Conservation (phyloP, 2,888 invertebrate genomes). For the Craniophora ligustri region DNA sequence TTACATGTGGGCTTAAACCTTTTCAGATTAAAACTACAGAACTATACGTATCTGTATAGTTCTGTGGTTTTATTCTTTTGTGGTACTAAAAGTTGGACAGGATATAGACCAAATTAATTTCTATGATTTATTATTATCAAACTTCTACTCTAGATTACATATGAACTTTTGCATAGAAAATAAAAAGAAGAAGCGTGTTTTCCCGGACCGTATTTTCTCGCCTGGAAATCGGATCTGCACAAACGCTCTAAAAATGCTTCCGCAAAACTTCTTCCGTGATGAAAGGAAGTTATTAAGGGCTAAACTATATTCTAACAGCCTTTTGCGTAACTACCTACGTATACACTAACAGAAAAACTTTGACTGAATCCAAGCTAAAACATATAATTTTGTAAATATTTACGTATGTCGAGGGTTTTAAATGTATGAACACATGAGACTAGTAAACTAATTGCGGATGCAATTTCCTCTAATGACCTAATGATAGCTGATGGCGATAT, state of each 20-base stretch:
- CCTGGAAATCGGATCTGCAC: background rate
- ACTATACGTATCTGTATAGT: no score
- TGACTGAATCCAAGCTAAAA: no score
- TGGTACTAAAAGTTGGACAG: no score
- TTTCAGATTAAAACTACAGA: no score
- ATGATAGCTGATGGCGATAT: slow-evolving; percentile 42
- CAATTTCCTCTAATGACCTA: slow-evolving; percentile 46
- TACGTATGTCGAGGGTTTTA: slow-evolving; percentile 23
- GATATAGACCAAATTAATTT: no score
- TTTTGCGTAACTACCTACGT: background rate
- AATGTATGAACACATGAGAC: slow-evolving; percentile 29
- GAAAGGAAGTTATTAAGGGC: slow-evolving; percentile 3
- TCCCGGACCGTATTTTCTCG: background rate
- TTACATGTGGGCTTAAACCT: no score
- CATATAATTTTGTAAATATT: slow-evolving; percentile 19
- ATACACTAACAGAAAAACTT: no score
- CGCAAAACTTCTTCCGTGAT: slow-evolving; percentile 2
- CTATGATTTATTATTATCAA: no score
- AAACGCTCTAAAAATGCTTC: slow-evolving; percentile 1
- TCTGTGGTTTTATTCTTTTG: no score
- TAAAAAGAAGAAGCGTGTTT: no score
- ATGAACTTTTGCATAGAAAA: no score
- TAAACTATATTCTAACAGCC: background rate
- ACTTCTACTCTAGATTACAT: no score
- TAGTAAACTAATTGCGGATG: slow-evolving; percentile 45